Evolutionary conservation across 2,113 vertebrate species (phyloP).

Genomic region (Apteryx owenii): DNA sequence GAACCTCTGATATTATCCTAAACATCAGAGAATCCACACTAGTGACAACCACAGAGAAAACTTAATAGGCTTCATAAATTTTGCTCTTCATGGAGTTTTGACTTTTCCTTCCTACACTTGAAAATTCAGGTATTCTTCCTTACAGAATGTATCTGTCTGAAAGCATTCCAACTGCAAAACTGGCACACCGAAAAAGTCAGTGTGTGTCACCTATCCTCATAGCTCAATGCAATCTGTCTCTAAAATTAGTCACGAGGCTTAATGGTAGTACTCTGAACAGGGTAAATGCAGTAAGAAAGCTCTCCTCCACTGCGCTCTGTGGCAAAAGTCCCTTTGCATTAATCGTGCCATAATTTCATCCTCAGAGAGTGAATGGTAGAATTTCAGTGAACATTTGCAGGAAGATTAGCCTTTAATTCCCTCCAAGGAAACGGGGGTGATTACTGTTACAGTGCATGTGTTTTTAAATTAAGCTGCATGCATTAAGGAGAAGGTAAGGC

Average conservation of each 20-base stretch:
- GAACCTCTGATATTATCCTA: background rate
- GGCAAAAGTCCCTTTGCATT: background rate
- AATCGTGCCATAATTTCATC: background rate
- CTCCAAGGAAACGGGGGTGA: background rate
- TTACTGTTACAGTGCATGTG: background rate
- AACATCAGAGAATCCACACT: background rate
- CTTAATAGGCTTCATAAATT: background rate
- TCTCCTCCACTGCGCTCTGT: background rate
- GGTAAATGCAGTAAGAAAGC: background rate
- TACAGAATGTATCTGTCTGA: background rate
- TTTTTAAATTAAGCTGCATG: background rate
- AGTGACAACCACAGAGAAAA: background rate
- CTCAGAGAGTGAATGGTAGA: background rate
- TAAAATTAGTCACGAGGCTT: background rate
- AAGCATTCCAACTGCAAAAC: background rate
- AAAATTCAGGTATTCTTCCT: background rate
- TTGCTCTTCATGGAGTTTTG: background rate
- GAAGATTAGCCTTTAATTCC: conserved; percentile 2
- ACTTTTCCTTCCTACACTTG: background rate
- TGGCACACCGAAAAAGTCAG: background rate
- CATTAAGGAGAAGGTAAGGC: background rate
- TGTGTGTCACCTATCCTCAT: background rate
- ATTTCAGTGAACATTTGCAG: background rate
- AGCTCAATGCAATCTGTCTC: background rate
- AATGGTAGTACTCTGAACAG: accelerated